These are phyloP conservation scores for Ectemnius cavifrons DNA, from an alignment of 2,888 invertebrate species.

Conservation along the genomic window DNA sequence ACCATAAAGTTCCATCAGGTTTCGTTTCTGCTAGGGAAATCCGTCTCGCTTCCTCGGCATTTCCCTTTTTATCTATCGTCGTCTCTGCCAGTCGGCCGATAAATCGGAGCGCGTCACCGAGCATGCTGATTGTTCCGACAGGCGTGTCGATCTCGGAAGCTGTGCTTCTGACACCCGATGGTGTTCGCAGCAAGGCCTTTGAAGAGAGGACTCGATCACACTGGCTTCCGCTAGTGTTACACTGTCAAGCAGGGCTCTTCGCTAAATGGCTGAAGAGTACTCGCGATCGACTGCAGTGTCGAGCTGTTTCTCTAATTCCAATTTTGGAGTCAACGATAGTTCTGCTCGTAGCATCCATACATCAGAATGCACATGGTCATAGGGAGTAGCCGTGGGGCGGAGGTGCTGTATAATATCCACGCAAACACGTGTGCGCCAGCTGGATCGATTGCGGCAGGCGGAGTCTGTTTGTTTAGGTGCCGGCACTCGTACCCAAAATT, in stretches of 20 bases:
- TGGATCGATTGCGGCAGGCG: constrained; percentile 1
- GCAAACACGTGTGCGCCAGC: neutral
- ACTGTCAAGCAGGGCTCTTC: no score
- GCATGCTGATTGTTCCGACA: neutral
- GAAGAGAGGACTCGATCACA: no score
- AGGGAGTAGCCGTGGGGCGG: neutral
- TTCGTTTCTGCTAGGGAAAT: constrained; percentile 34
- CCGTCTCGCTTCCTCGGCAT: constrained; percentile 16
- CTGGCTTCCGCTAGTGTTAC: no score
- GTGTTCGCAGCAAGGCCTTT: no score
- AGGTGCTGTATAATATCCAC: neutral
- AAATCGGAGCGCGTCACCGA: constrained; percentile 29
- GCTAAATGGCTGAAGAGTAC: no score
- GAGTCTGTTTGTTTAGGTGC: constrained; percentile 6
- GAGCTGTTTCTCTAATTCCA: neutral
- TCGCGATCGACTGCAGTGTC: no score
- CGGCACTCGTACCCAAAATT: neutral
- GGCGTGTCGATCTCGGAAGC: neutral
- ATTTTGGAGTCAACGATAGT: neutral
- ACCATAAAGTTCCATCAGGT: constrained; percentile 46
- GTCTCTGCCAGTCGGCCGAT: constrained; percentile 19
- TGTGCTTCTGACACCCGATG: neutral
- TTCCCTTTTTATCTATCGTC: constrained; percentile 1
- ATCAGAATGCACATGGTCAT: neutral
- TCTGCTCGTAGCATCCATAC: neutral